Conservation (phyloP, 2,888 invertebrate genomes). For the Scrobipalpa atriplicella region DNA sequence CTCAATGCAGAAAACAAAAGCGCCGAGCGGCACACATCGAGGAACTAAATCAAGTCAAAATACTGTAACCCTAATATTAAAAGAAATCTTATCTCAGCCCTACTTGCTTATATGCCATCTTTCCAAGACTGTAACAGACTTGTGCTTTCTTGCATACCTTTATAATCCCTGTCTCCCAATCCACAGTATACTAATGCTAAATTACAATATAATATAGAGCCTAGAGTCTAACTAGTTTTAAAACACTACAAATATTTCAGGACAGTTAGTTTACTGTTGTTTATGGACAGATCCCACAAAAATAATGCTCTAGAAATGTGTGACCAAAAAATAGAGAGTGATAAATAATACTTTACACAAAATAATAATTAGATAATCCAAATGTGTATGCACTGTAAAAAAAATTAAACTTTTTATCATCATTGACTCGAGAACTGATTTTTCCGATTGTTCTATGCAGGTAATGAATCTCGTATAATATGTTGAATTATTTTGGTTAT, state of each 20-base stretch:
- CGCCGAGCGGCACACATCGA: slow-evolving; percentile 38
- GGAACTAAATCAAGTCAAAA: slow-evolving; percentile 70
- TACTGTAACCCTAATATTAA: slow-evolving; percentile 62
- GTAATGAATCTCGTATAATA: not conserved
- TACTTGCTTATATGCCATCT: slow-evolving; percentile 35
- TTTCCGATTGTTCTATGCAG: not conserved
- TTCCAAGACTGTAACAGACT: slow-evolving; percentile 32
- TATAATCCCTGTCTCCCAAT: slow-evolving; percentile 42
- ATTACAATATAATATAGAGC: slow-evolving; percentile 43
- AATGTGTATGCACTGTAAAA: slow-evolving; percentile 30
- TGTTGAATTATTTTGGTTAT: slow-evolving; percentile 11
- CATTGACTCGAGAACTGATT: not conserved
- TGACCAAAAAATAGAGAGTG: slow-evolving; percentile 57
- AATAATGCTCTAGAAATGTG: slow-evolving; percentile 47
- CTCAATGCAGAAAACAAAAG: slow-evolving; percentile 43
- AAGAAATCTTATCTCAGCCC: slow-evolving; percentile 46
- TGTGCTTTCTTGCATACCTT: slow-evolving; percentile 32
- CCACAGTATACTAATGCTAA: slow-evolving; percentile 39
- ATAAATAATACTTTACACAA: slow-evolving; percentile 33
- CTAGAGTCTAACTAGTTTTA: slow-evolving; percentile 48
- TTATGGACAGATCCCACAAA: slow-evolving; percentile 70
- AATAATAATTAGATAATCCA: slow-evolving; percentile 41
- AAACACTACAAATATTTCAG: slow-evolving; percentile 49
- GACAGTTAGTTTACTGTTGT: slow-evolving; percentile 48
- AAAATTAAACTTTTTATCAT: slow-evolving; percentile 11